phyloP scores from a whole-genome alignment of 2,888 invertebrate genomes.

The Pachydiplax longipennis region DNA sequence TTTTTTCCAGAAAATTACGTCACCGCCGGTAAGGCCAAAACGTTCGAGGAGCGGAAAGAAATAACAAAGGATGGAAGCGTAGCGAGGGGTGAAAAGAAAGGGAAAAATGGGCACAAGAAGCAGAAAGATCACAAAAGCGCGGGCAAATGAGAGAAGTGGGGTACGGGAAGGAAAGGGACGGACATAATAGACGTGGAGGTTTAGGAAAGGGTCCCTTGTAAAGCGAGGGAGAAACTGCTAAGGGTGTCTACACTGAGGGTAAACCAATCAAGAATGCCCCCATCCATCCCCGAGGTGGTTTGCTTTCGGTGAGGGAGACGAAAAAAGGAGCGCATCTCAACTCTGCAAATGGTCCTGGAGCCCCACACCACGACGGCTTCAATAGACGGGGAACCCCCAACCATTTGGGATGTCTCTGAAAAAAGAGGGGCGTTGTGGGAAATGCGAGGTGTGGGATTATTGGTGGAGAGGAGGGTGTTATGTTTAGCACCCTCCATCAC shows the following conservation, averaged over 20 bases:
- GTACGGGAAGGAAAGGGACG: background rate
- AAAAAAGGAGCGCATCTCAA: background rate
- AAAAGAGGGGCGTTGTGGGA: background rate
- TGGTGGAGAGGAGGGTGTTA: conserved; percentile 4
- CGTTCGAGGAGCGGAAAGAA: background rate
- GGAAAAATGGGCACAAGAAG: background rate
- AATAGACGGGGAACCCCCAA: too few relatives aligned
- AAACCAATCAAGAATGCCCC: background rate
- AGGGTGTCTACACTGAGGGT: background rate
- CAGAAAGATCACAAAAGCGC: too few relatives aligned
- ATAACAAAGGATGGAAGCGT: background rate
- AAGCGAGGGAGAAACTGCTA: background rate
- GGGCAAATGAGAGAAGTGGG: background rate
- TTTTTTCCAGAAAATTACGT: background rate
- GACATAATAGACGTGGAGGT: background rate
- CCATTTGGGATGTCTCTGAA: background rate
- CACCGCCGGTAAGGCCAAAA: background rate
- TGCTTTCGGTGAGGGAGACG: background rate
- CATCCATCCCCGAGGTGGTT: background rate
- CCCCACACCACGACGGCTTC: too few relatives aligned
- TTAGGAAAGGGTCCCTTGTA: background rate
- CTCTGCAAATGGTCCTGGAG: too few relatives aligned
- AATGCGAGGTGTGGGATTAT: background rate
- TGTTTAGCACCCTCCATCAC: conserved; percentile 37
- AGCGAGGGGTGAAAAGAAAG: background rate